Evolutionary conservation across 2,113 vertebrate genomes (phyloP), one percentile per base, ranked within the genome.

Genomic region (Epinephelus fuscoguttatus): DNA sequence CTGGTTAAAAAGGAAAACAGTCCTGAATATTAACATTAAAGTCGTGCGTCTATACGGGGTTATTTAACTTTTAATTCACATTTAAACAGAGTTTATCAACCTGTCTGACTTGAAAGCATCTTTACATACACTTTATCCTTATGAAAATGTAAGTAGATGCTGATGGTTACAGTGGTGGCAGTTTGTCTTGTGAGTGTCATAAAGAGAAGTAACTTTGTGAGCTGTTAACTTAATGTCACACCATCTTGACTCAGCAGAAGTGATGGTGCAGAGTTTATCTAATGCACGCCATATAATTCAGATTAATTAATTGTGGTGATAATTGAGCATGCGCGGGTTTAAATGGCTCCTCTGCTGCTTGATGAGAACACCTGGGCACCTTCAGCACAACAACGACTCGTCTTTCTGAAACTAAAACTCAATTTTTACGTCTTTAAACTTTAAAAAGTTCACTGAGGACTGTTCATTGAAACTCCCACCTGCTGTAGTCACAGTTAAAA

Each of bases 251-350:
- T 40, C 17, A 70, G 40, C 8, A 6, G 8, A 69, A 75, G 53
- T 17, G 3, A 15, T 3, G 2, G 0, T 19, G 3, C 10, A 50
- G 23, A n/a, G 37, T 40, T 19, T 23, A 17, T 1, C 40, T 27
- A 11, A 19, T 2, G n/a, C 4, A 19, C 12, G 61, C 30, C 11
- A 33, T 56, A 1, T 1, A 42, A 55, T 10, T 27, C 23, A 57
- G 45, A 45, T 55, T 57, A 4, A 6, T 57, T 40, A 21, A 27
- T 50, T 45, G 9, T 8, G 6, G n/a, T 14, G 57, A 70, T 27
- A 25, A 76, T 1, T 25, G 57, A 47, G 76, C 81, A 90, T 25
- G 75, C 83, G 80, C 75, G 4, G 6, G 19, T 72, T 79, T 62
- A 70, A 81, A 78, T 19, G 59, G 15, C 45, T 61, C 52, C 64